These are phyloP conservation scores for Haliclystus octoradiatus DNA, from an alignment of 30 jellyfish, hydroid and myxozoan genomes.

Conservation along the genomic window DNA sequence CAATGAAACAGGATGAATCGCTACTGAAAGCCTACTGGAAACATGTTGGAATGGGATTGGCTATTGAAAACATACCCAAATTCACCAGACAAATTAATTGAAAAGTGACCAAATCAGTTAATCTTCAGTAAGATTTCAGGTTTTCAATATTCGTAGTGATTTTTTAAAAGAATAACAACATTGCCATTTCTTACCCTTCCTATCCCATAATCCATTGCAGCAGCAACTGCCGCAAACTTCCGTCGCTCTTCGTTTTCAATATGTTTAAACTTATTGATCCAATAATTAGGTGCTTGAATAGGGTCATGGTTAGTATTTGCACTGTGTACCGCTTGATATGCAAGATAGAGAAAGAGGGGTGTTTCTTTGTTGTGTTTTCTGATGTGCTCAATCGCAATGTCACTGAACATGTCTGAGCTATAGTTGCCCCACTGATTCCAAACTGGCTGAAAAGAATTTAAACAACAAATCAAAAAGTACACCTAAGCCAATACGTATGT, in stretches of 20 bases:
- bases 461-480: neutral
- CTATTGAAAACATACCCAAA: too few relatives aligned
- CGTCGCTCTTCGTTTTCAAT: slow-evolving; percentile 59
- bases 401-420: slow-evolving; percentile 85
- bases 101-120: neutral
- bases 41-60: too few relatives aligned
- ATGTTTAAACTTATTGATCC: slow-evolving; percentile 55
- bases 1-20: too few relatives aligned
- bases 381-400: slow-evolving; percentile 39
- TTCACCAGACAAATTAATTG: neutral
- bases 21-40: too few relatives aligned
- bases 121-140: neutral
- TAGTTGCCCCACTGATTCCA: slow-evolving; percentile 90
- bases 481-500: neutral
- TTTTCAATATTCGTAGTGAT: too few relatives aligned
- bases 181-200: slow-evolving; percentile 67
- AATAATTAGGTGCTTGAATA: slow-evolving; percentile 72
- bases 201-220: slow-evolving; percentile 72
- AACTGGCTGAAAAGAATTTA: slow-evolving; percentile 40
- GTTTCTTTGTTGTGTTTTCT: slow-evolving; percentile 49
- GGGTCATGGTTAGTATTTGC: slow-evolving; percentile 76
- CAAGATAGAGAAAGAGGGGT: slow-evolving; percentile 78
- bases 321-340: slow-evolving; percentile 97
- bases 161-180: too few relatives aligned
- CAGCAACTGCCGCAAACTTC: slow-evolving; percentile 89